Evolutionary conservation across 1,140 invertebrate species (phyloP), one percentile per base, ranked within the genome.

Genomic region (Harpegnathos saltator): DNA sequence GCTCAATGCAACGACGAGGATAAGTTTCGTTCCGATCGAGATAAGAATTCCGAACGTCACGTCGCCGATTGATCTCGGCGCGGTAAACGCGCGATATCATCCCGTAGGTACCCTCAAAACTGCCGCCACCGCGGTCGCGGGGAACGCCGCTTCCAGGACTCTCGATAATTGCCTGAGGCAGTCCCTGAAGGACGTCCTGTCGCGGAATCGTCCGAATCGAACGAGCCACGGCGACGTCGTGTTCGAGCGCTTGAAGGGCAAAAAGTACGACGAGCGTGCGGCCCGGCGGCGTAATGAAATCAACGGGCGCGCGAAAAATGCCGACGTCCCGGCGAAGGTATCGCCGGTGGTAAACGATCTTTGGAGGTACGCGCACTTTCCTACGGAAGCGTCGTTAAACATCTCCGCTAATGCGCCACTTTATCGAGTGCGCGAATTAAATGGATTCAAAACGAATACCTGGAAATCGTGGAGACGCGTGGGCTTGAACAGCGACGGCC

Each of bases 401-500:
- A 14, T 44, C n/a, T 0, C n/a, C 44, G 14, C 19, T 3, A 9
- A 22, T n/a, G 26, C 54, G 29, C 33, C 17, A 50, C 2, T 1
- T 24, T 44, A 77, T 81, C 82, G 52, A 4, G 4, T 0, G 26
- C 4, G 17, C 19, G 0, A 33, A 24, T 63, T 26, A 14, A 59
- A 44, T 9, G 19, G 15, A 2, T 54, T 54, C 1, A 17, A 19
- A 3, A 24, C 1, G 15, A 24, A 12, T 19, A 22, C 4, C 0
- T 11, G 1, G 9, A 77, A 61, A 44, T 71, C 75, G 1, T 78
- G 29, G 19, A 88, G 89, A 74, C 77, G 83, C 15, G 81, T 59
- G 2, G 83, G 82, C 22, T 59, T 44, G 29, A 81, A 88, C 14
- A 75, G 72, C 14, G 48, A 83, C 50, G 1, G 69, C 0, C 38